Evolutionary conservation across 2,888 invertebrate genomes (phyloP).

Genomic region (Globia sparganii): DNA sequence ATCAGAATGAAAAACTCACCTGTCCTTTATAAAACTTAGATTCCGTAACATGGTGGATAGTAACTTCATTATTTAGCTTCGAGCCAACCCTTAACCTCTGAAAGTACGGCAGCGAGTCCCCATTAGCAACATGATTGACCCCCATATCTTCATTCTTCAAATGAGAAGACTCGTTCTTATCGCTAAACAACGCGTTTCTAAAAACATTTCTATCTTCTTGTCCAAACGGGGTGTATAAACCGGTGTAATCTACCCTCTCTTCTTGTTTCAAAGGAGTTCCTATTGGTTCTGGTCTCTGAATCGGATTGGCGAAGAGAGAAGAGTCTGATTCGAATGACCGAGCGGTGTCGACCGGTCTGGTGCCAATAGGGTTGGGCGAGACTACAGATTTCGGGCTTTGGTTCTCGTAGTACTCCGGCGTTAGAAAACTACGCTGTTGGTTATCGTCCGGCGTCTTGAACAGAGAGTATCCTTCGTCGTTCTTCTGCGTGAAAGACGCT

Average conservation of each 20-base stretch:
- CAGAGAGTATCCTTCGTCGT: constrained; percentile 86
- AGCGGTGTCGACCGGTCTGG: constrained; percentile 74
- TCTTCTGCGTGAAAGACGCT: constrained; percentile 87
- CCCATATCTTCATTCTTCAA: constrained; percentile 68
- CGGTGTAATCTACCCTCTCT: constrained; percentile 64
- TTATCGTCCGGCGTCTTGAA: constrained; percentile 82
- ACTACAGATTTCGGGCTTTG: constrained; percentile 79
- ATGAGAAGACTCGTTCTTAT: constrained; percentile 70
- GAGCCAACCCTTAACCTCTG: constrained; percentile 85
- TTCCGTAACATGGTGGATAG: constrained; percentile 86
- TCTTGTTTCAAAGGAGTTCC: constrained; percentile 71
- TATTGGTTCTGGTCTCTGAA: constrained; percentile 81
- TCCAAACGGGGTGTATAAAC: constrained; percentile 83
- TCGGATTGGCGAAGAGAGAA: constrained; percentile 80
- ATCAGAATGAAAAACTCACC: constrained; percentile 69
- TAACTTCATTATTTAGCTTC: constrained; percentile 85
- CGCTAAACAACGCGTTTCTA: constrained; percentile 83
- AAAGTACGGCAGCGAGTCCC: constrained; percentile 86
- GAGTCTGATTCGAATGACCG: constrained; percentile 76
- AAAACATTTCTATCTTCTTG: constrained; percentile 85
- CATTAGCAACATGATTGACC: constrained; percentile 73
- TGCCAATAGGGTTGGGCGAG: constrained; percentile 87
- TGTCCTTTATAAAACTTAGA: constrained; percentile 87
- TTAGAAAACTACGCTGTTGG: constrained; percentile 78
- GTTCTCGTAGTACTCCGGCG: constrained; percentile 80